Percentiles rank a stretch among this genome's conserved stretches.
These are phyloP conservation scores for Hippocampus guttulatus DNA, from an alignment of 2,113 vertebrate species.

Conservation along the genomic window DNA sequence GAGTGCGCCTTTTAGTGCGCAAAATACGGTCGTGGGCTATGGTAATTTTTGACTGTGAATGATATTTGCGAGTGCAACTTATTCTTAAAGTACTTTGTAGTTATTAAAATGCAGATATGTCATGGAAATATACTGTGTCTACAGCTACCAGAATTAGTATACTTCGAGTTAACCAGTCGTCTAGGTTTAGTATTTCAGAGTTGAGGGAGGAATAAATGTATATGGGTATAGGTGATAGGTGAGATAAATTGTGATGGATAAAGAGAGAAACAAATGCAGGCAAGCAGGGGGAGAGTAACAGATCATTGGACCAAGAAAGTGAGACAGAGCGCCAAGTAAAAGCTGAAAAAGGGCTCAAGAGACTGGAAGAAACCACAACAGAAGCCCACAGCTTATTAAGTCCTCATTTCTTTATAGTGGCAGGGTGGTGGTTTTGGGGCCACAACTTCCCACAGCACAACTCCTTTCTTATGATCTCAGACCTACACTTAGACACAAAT, in stretches of 20 bases:
- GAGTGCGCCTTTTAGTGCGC: too few relatives aligned
- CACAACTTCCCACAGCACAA: slow-evolving; percentile 53
- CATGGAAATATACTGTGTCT: too few relatives aligned
- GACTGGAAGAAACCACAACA: slow-evolving; percentile 67
- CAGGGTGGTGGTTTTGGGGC: slow-evolving; percentile 53
- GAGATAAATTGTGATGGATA: slow-evolving; percentile 35
- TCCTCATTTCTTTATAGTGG: slow-evolving; percentile 49
- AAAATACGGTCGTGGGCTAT: too few relatives aligned
- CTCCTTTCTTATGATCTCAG: slow-evolving; percentile 55
- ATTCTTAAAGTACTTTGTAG: too few relatives aligned
- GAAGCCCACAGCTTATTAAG: slow-evolving; percentile 53
- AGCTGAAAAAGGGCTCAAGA: slow-evolving; percentile 32
- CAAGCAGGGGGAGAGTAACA: slow-evolving; percentile 41
- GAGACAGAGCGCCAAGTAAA: slow-evolving; percentile 40
- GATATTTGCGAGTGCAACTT: too few relatives aligned
- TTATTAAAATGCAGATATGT: too few relatives aligned
- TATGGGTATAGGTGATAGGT: slow-evolving; percentile 18
- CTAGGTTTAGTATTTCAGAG: slow-evolving; percentile 4
- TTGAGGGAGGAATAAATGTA: slow-evolving; percentile 21
- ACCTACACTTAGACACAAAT: slow-evolving; percentile 52
- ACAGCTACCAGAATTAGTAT: too few relatives aligned
- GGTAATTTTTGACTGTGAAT: too few relatives aligned
- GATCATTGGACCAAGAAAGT: slow-evolving; percentile 44
- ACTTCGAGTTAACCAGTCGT: neutral
- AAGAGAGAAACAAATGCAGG: slow-evolving; percentile 30